Conservation (phyloP, 2,888 invertebrate species). For the Boloria euphrosyne region DNA sequence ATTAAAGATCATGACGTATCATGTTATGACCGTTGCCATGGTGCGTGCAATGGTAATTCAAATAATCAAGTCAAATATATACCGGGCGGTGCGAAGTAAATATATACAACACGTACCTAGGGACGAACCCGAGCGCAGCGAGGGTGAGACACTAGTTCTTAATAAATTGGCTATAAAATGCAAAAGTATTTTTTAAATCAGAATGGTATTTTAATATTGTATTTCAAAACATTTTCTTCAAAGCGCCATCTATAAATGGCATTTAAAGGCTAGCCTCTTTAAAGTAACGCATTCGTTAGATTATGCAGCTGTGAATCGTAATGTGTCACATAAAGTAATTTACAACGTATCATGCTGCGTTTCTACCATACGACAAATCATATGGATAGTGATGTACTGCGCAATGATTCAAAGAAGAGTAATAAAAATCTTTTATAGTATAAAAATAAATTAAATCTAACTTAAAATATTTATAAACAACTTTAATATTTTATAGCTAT, state of each 20-base stretch:
- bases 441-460: slow-evolving; percentile 54
- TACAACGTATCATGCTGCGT: slow-evolving; percentile 70
- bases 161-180: no score
- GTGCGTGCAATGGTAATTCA: no score
- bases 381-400: slow-evolving; percentile 47
- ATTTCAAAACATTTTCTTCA: background rate
- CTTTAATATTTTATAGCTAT: slow-evolving; percentile 4
- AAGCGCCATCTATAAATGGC: slow-evolving; percentile 1
- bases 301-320: slow-evolving; percentile 62
- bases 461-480: slow-evolving; percentile 13
- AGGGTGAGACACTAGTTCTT: no score
- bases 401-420: slow-evolving; percentile 64
- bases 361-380: slow-evolving; percentile 71
- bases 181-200: no score
- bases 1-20: no score
- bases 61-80: no score
- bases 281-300: slow-evolving; percentile 32
- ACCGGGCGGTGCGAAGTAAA: no score
- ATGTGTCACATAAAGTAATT: slow-evolving; percentile 68
- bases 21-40: no score
- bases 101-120: no score
- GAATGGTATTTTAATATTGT: no score
- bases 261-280: slow-evolving; percentile 6
- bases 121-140: no score
- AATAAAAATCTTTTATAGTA: slow-evolving; percentile 60